These are phyloP conservation scores for Listronotus bonariensis DNA, from an alignment of 1,140 invertebrate species.

Conservation along the genomic window DNA sequence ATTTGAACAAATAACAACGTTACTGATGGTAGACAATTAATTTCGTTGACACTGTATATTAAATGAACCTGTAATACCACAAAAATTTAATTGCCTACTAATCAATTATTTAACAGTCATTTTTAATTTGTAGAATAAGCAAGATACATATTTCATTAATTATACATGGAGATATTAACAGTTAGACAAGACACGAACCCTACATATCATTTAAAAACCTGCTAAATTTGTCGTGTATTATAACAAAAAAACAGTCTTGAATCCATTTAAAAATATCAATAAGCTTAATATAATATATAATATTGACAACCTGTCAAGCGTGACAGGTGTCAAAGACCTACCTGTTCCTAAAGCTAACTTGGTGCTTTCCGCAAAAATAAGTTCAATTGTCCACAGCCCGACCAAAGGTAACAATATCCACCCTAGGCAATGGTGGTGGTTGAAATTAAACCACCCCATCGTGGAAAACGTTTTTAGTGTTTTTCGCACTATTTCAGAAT, in stretches of 20 bases:
- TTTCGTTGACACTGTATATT: neutral
- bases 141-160: neutral
- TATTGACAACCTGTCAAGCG: too few relatives aligned
- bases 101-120: too few relatives aligned
- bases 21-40: too few relatives aligned
- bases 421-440: neutral
- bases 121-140: too few relatives aligned
- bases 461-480: constrained; percentile 4
- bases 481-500: neutral
- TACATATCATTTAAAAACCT: neutral
- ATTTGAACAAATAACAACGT: too few relatives aligned
- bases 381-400: constrained; percentile 2
- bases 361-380: constrained; percentile 17
- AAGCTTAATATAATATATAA: too few relatives aligned
- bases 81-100: too few relatives aligned
- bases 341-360: constrained; percentile 19
- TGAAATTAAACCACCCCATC: constrained; percentile 6
- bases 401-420: constrained; percentile 11
- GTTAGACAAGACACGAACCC: neutral
- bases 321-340: neutral
- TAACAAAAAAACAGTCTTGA: neutral
- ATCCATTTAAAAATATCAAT: neutral
- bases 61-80: too few relatives aligned
- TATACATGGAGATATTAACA: neutral
- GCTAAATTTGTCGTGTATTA: too few relatives aligned